Base-by-base conservation (phyloP, 2,888 invertebrate species). In the Drosophila anomalata region DNA sequence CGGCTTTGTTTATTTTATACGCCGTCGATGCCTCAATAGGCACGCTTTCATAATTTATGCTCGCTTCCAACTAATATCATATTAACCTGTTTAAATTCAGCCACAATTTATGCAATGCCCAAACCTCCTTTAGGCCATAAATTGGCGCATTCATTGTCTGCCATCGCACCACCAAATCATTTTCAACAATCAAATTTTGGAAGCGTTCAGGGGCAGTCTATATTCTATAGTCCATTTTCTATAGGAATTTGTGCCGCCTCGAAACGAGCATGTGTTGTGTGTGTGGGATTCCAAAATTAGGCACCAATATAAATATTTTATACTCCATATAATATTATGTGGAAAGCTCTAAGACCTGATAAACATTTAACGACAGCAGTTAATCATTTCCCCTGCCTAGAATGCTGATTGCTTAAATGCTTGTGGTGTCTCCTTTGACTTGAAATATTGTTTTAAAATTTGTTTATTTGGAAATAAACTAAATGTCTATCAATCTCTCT, bases 31-130 rank as follows among this genome's bases (percentile, higher is more conserved):
- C 39, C 24, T 12, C 53, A 29, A 31, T 54, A 24, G 20, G 62
- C 82, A 76, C 85, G 67, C 85, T 77, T 65, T 36, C 66, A 51
- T 76, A 78, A 82, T 82, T 82, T 85, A 82, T 82, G 81, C 79
- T 57, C 56, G 70, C 75, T 73, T 76, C 72, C 50, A 78, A 71
- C 70, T 67, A 79, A 75, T 76, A 82, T 75, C 71, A 57, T 59
- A 71, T 65, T 75, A 79, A 76, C 86, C 68, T 82, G 78, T 79
- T 85, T 76, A 76, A 85, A 79, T 71, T 68, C 71, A 47, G 61
- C 68, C 77, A 67, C 71, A 76, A 57, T 80, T 71, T 60, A 60
- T 75, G 59, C 75, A 78, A 14, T 17, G 52, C 14, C 33, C 36
- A 54, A n/a, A 9, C 59, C 24, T 53, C 46, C 36, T 68, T 72